Evolutionary conservation across 1,140 invertebrate species (phyloP), one percentile per base, ranked within the genome.

Genomic region (Dreissena rostriformis): DNA sequence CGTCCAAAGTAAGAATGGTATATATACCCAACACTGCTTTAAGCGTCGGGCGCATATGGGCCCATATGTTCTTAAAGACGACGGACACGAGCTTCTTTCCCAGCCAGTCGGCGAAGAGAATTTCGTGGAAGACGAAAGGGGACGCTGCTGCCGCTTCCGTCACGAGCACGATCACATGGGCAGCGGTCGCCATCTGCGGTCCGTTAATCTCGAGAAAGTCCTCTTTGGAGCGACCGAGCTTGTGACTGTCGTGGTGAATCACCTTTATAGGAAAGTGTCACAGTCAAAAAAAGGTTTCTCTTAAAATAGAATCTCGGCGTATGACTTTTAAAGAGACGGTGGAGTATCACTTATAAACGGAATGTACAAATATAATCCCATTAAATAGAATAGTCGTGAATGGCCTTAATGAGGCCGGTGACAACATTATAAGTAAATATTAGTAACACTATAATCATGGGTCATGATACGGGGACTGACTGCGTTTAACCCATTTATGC

Each of bases 41-140:
- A 22, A 92, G 67, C 5, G 92, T 90, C 24, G 88, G 84, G 71
- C 92, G 77, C 10, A 92, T 57, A 26, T 39, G 86, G 39, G 14
- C 68, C 92, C 92, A 93, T 0, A 89, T 87, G 87, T 93, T 92
- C 71, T 91, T 92, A 75, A 93, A 93, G 88, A 92, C 90, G 26
- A 90, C 90, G 15, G 90, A 90, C 7, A 92, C 89, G 7, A 93
- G 68, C 85, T 92, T 93, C 87, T 93, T 93, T 26, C 92, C 92
- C 26, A 93, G 80, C 92, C 92, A 93, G 87, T 93, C 92, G 82
- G 91, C 91, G 86, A 93, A 93, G 22, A 93, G 84, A 12, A 92
- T 88, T 75, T 93, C 92, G 52, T 93, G 92, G 82, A 91, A 93
- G 51, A 93, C 90, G 86, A 93, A 93, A 8, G 91, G 92, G 55